Base-by-base conservation (phyloP, 2,888 invertebrate genomes). In the Scaptomyza caliginosa region DNA sequence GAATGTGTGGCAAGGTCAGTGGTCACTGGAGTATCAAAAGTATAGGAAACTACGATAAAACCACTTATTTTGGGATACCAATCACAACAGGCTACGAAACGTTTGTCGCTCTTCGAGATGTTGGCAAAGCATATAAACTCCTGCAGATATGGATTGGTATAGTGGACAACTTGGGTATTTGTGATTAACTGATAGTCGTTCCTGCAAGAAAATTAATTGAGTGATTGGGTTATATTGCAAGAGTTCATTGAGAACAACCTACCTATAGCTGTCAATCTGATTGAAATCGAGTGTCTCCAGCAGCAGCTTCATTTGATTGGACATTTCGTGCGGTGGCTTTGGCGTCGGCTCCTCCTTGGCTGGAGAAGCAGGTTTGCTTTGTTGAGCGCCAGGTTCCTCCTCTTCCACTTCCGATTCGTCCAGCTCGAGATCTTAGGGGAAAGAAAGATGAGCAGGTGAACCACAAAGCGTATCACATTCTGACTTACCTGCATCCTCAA, bases 61-160 rank as follows among this genome's bases (percentile, higher is more conserved):
- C 95, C 96, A 0, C 94, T 93, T 92, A 94, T 93, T 89, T 94
- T 92, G 0, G 94, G 95, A 91, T 96, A 96, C 94, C 96, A 96
- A 64, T 92, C 92, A 11, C 94, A 92, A 64, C 93, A 92, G 5
- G 94, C 93, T 34, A 96, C 93, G 88, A 93, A 94, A 76, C 95
- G 95, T 64, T 94, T 93, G 86, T 93, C 93, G 63, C 94, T 94
- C 82, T 93, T 92, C 1, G 91, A 86, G 2, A 94, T 93, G 81
- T 95, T 94, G 21, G 94, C 94, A 79, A 95, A 95, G 78, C 94
- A 94, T 46, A 94, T 92, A 68, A 93, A 86, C 55, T 92, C 91
- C 65, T 90, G 84, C 11, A 92, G 72, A 34, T 80, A 84, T 0
- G 91, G 91, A 24, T 78, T 86, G 6, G 85, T 78, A 46, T 89